phyloP scores from a whole-genome alignment of 2,888 invertebrate species.

The Chymomyza caudatula region DNA sequence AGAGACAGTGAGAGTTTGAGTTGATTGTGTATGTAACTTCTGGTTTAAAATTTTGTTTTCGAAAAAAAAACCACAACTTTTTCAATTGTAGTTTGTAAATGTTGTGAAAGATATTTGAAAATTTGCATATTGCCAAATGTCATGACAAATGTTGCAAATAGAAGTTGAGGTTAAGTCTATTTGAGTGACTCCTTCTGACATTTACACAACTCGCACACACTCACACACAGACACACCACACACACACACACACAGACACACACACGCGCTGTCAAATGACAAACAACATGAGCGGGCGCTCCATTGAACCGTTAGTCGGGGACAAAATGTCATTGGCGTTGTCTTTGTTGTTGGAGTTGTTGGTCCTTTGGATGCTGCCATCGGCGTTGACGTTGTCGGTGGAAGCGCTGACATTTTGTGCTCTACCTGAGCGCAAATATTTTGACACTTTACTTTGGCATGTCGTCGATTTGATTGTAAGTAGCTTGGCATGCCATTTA shows the following conservation, averaged over 20 bases:
- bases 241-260: background rate
- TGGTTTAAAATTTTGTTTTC: background rate
- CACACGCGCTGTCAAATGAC: conserved; percentile 42
- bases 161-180: conserved; percentile 10
- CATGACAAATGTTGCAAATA: conserved; percentile 21
- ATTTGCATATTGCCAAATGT: conserved; percentile 65
- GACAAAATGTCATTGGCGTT: conserved; percentile 32
- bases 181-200: background rate
- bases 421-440: conserved; percentile 60
- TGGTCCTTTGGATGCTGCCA: background rate
- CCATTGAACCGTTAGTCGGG: conserved; percentile 58
- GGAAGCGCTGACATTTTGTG: conserved; percentile 48
- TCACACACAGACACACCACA: conserved; percentile 1
- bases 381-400: conserved; percentile 6
- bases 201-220: background rate
- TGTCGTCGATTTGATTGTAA: conserved; percentile 38
- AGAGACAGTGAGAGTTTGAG: background rate
- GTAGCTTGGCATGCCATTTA: conserved; percentile 36
- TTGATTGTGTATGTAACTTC: background rate
- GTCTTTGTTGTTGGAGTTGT: background rate
- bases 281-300: conserved; percentile 51
- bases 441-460: conserved; percentile 67
- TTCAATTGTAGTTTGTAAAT: background rate
- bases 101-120: conserved; percentile 5
- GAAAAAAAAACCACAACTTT: background rate